Percentiles rank a stretch among this genome's conserved stretches.
These are phyloP conservation scores for Egretta garzetta DNA, from an alignment of 2,113 vertebrate genomes.

Conservation along the genomic window DNA sequence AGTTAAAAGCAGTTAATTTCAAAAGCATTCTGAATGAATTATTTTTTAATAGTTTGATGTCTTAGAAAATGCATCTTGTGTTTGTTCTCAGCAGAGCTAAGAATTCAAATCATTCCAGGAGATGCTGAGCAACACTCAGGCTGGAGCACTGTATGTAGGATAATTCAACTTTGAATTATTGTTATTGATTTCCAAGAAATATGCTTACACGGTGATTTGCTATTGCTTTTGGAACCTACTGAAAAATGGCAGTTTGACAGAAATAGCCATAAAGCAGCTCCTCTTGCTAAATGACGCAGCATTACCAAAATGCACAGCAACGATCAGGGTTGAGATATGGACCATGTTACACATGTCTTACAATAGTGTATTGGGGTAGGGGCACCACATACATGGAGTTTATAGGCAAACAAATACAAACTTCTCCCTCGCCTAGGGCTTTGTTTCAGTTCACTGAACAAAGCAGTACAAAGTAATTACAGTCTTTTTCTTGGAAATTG, in stretches of 20 bases:
- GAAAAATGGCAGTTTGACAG: background rate
- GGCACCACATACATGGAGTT: background rate
- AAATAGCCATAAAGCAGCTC: background rate
- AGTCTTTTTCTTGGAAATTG: conserved; percentile 26
- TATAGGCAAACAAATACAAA: background rate
- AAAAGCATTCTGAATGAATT: background rate
- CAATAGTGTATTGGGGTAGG: accelerated
- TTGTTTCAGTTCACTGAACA: conserved; percentile 17
- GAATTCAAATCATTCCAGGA: background rate
- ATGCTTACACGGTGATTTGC: background rate
- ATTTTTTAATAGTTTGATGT: background rate
- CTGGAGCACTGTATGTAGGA: background rate
- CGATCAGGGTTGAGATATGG: background rate
- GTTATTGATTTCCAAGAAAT: background rate
- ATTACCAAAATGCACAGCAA: background rate
- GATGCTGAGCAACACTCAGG: background rate
- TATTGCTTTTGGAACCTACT: background rate
- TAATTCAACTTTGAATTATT: background rate
- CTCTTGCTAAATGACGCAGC: background rate
- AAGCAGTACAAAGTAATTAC: conserved; percentile 23
- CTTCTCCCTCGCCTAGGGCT: background rate
- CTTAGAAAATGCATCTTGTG: background rate
- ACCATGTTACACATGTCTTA: too few relatives aligned
- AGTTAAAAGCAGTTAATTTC: background rate
- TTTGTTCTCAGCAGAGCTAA: background rate